Base-by-base conservation (phyloP, 2,888 invertebrate species). In the Hyles lineata region DNA sequence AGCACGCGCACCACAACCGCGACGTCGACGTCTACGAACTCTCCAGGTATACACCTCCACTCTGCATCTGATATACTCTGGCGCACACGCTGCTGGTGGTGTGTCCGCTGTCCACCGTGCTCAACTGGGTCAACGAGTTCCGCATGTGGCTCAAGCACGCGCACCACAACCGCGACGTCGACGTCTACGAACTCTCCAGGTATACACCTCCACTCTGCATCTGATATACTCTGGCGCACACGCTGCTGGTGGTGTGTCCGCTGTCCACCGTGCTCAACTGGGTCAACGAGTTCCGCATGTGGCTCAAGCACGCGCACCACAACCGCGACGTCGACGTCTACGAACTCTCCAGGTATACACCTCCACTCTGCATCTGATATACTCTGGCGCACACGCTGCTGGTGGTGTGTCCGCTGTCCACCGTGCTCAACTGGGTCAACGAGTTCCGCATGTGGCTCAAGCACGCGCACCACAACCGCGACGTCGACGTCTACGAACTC, bases 101-200 rank as follows among this genome's bases (percentile, higher is more conserved):
- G 23, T 98, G 98, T 80, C 99, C 99, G 0, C 95, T 99, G 50
- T 99, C 98, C 83, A 99, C 99, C 0, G 97, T 99, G 0, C 96
- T 98, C 78, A 99, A 99, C 95, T 99, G 99, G 99, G 97, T 97
- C 29, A 97, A 97, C 81, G 99, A 99, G 93, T 99, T 98, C 92
- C 95, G 96, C n/a, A 97, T 97, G 84, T 99, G 99, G 99, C 95
- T 98, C 72, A 95, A 96, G 73, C 95, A 96, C 80, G 92, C 96
- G 0, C 92, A 95, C 9, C 90, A 95, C 3, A 95, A 95, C 6
- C 95, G 95, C 55, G 96, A 97, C 35, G 96, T 98, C 7, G 96
- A 97, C 75, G 95, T 99, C 1, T 98, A 96, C 82, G 98, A 99
- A 89, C 90, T 99, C 79, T 96, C 96, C 43, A 96, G 95, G 95